Evolutionary conservation across 2,888 invertebrate genomes (phyloP).

Genomic region (Stenchaetothrips biformis): DNA sequence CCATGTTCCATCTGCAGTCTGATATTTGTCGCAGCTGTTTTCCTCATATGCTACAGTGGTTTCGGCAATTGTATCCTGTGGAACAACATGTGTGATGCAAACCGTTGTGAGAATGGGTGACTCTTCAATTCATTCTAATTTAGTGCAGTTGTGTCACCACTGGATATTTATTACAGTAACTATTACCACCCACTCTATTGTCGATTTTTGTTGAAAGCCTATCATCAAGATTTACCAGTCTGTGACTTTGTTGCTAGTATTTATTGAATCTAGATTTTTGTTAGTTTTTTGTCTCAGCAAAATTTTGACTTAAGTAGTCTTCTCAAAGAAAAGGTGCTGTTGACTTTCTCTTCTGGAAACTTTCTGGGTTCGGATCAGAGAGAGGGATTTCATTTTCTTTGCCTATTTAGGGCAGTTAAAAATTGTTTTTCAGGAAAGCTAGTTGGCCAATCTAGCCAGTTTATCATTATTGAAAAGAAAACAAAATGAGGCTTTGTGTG

Average conservation of each 20-base stretch:
- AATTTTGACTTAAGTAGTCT: neutral
- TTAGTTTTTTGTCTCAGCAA: neutral
- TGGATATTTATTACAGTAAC: neutral
- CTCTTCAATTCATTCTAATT: neutral
- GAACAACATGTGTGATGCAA: constrained; percentile 69
- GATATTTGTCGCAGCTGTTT: constrained; percentile 88
- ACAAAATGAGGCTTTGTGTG: neutral
- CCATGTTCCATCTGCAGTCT: constrained; percentile 97
- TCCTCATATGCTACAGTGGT: constrained; percentile 93
- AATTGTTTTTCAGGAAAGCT: too few relatives aligned
- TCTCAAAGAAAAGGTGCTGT: neutral
- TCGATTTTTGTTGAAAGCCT: too few relatives aligned
- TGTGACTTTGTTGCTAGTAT: neutral
- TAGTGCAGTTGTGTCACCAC: neutral
- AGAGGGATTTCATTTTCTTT: neutral
- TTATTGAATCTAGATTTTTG: neutral
- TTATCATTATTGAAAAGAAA: too few relatives aligned
- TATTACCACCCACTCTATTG: too few relatives aligned
- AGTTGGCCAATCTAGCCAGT: too few relatives aligned
- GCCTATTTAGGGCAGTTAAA: neutral
- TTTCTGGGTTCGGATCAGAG: neutral
- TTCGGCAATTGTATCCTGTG: constrained; percentile 92
- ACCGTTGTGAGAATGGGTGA: constrained; percentile 48
- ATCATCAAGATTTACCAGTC: too few relatives aligned
- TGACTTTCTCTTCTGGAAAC: neutral